Conservation (phyloP, 2,797 vertebrate genomes). For the Periparus ater region DNA sequence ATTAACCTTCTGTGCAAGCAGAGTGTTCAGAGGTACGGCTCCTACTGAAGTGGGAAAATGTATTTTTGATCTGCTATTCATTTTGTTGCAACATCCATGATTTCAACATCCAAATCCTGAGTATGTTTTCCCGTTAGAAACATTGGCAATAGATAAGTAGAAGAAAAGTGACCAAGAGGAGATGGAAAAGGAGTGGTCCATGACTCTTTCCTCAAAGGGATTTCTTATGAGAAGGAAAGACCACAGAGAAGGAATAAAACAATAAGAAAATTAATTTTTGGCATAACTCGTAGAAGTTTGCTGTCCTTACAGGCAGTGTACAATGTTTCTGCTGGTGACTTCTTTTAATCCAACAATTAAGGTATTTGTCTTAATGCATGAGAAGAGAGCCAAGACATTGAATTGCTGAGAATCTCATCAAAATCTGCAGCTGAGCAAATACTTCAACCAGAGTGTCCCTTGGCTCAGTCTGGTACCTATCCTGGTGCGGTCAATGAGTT, state of each 20-base stretch:
- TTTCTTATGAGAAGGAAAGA: background rate
- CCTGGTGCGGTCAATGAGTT: background rate
- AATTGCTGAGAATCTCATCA: background rate
- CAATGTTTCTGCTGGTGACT: background rate
- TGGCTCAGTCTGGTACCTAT: background rate
- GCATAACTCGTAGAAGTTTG: background rate
- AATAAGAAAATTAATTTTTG: background rate
- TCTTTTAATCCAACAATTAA: background rate
- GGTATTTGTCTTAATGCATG: background rate
- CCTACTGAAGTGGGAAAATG: background rate
- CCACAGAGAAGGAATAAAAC: background rate
- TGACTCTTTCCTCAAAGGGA: background rate
- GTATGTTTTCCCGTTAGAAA: background rate
- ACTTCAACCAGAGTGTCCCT: background rate
- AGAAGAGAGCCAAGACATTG: background rate
- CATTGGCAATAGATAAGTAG: slow-evolving; percentile 13
- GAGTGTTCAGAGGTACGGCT: background rate
- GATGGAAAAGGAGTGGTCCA: slow-evolving; percentile 6
- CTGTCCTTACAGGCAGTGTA: background rate
- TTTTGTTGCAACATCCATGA: slow-evolving; percentile 15
- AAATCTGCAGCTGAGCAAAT: background rate
- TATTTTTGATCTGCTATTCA: background rate
- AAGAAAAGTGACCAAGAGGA: background rate
- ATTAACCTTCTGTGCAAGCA: background rate
- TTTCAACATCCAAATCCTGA: slow-evolving; percentile 40